phyloP scores from a whole-genome alignment of 2,797 vertebrate genomes.

The Coracias cyanogaster region DNA sequence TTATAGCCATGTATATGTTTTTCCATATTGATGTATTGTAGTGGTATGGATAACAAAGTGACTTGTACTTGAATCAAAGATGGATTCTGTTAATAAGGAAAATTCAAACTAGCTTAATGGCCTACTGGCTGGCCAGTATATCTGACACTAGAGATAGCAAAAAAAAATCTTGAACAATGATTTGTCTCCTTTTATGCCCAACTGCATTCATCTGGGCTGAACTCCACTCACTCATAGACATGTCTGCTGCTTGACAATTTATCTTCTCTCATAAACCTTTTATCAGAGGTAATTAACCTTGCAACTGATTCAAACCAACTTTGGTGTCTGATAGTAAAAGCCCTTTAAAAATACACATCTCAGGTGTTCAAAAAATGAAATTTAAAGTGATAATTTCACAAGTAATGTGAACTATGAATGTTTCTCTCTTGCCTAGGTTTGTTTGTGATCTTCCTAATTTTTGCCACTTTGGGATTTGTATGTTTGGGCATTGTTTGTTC shows the following conservation, averaged over 20 bases:
- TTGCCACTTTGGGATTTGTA: neutral
- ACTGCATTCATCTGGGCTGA: neutral
- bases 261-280: neutral
- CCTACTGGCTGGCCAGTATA: neutral
- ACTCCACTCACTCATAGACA: neutral
- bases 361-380: neutral
- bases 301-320: neutral
- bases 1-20: neutral
- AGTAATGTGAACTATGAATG: neutral
- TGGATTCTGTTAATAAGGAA: neutral
- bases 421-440: neutral
- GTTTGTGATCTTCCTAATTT: neutral
- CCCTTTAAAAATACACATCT: neutral
- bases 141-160: neutral
- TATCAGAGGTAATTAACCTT: constrained; percentile 13
- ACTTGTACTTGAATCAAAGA: neutral
- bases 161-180: neutral
- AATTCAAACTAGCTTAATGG: neutral
- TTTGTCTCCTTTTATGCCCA: neutral
- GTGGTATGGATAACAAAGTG: neutral
- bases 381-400: neutral
- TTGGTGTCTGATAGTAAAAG: neutral
- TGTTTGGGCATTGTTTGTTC: neutral
- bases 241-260: neutral
- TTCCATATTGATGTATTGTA: neutral